Base-by-base conservation (phyloP, 2,113 vertebrate species). In the Erythrocercus mccallii region DNA sequence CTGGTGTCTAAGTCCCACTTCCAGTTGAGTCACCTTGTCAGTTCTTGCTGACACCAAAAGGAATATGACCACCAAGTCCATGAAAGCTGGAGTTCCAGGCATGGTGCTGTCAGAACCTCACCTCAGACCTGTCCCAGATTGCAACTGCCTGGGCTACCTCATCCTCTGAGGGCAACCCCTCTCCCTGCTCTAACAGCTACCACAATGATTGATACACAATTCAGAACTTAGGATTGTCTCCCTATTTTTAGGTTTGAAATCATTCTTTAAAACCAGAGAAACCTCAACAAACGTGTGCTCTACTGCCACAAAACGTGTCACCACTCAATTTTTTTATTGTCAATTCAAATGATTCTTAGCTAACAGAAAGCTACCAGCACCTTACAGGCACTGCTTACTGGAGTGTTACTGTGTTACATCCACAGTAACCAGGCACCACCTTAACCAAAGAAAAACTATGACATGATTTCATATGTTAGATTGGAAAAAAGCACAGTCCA, bases 201-300 rank as follows among this genome's bases (percentile, higher is more conserved):
- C 28, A 58, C 14, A 13, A 33, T 35, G 25, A 79, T 3, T 24
- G 28, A 74, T 10, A 33, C 9, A 70, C 30, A 51, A 62, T 64
- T 27, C 8, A 81, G 62, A 86, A 74, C 4, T 21, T 30, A 42
- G 5, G 9, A 27, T 8, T 3, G 83, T 64, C 44, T 44, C 20
- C 9, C 56, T 72, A 54, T 50, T 69, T 88, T 83, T 16, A 38
- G 3, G 51, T 50, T 90, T 88, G 5, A 15, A 60, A 47, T 38
- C 10, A 44, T 42, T 31, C 6, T 61, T 15, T 40, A n/a, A 48
- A 77, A 57, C 8, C 11, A 71, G 61, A 65, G 51, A 44, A 57
- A 50, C 0, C 4, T 12, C 15, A 71, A 35, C 1, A 25, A 64
- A 42, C 4, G 30, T 20, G 4, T 27, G 7, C 7, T 53, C n/a